Conservation (phyloP, 2,888 invertebrate genomes). For the Drosophila fungiperda region DNA sequence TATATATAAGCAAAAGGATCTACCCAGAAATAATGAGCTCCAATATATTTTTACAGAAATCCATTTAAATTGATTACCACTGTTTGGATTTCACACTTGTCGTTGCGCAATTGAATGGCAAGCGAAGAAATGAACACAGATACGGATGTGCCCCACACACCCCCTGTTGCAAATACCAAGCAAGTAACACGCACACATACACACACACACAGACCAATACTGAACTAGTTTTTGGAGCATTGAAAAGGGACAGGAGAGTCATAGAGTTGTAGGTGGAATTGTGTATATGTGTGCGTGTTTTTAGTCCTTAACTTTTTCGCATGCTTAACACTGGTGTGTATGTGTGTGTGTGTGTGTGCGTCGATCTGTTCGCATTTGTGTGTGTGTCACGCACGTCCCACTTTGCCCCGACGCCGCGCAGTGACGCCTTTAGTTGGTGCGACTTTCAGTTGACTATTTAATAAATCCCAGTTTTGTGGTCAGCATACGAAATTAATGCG, state of each 20-base stretch:
- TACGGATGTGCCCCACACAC: slow-evolving; percentile 27
- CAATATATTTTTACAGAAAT: background rate
- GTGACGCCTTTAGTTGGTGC: slow-evolving; percentile 34
- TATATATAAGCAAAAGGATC: too few relatives aligned
- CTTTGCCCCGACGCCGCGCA: slow-evolving; percentile 21
- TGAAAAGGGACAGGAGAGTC: slow-evolving; percentile 38
- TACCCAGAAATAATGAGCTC: background rate
- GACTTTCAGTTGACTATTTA: slow-evolving; percentile 78
- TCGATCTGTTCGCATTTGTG: slow-evolving; percentile 49
- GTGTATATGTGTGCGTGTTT: slow-evolving; percentile 30
- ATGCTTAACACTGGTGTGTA: slow-evolving; percentile 27
- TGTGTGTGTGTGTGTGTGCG: slow-evolving; percentile 21
- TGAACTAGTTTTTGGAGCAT: slow-evolving; percentile 7
- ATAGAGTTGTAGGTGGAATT: slow-evolving; percentile 25
- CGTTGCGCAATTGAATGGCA: slow-evolving; percentile 57
- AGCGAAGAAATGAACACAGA: slow-evolving; percentile 54
- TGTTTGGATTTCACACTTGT: slow-evolving; percentile 32
- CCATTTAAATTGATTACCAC: slow-evolving; percentile 35
- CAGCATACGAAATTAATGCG: slow-evolving; percentile 82
- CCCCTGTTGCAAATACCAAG: slow-evolving; percentile 20
- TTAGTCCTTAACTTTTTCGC: slow-evolving; percentile 55
- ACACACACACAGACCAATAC: slow-evolving; percentile 2
- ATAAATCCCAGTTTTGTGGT: slow-evolving; percentile 82
- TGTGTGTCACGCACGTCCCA: slow-evolving; percentile 69
- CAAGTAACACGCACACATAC: background rate